Percentiles rank a stretch among this genome's conserved stretches.
Evolutionary conservation across 2,113 vertebrate genomes (phyloP).

Genomic region (Podilymbus podiceps): DNA sequence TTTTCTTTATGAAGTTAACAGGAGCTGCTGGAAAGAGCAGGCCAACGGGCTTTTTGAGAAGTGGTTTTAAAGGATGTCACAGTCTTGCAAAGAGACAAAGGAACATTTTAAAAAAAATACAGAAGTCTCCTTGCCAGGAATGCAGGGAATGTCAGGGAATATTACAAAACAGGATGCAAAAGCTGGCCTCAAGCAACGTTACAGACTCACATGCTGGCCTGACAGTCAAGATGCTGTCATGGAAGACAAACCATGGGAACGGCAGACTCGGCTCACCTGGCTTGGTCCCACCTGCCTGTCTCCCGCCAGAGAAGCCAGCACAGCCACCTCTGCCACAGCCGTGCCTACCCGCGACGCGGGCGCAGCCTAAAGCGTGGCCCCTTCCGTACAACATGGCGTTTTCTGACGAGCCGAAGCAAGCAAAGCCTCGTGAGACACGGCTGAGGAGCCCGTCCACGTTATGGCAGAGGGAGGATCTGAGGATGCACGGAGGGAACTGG

Average conservation of each 20-base stretch:
- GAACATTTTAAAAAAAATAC: neutral
- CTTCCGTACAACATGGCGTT: rapidly evolving
- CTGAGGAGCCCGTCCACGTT: rapidly evolving
- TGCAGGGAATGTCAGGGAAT: conserved; percentile 52
- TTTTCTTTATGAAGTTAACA: neutral
- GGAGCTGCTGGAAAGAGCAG: neutral
- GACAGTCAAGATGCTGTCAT: neutral
- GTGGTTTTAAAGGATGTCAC: neutral
- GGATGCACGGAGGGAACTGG: rapidly evolving
- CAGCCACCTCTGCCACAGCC: neutral
- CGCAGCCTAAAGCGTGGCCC: rapidly evolving
- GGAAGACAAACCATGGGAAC: neutral
- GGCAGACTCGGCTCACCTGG: neutral
- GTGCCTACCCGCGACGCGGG: rapidly evolving
- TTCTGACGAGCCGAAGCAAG: neutral
- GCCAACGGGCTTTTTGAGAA: neutral
- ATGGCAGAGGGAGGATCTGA: neutral
- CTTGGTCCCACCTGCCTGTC: neutral
- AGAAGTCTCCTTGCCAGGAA: conserved; percentile 53
- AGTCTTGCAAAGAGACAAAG: conserved; percentile 29
- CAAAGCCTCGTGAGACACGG: rapidly evolving
- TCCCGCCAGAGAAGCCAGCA: neutral
- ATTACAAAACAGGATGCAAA: conserved; percentile 58
- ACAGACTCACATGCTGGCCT: neutral
- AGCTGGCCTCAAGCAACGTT: neutral